These are phyloP conservation scores for Poecilobothrus nobilitatus DNA, from an alignment of 2,888 invertebrate genomes.

Conservation along the genomic window DNA sequence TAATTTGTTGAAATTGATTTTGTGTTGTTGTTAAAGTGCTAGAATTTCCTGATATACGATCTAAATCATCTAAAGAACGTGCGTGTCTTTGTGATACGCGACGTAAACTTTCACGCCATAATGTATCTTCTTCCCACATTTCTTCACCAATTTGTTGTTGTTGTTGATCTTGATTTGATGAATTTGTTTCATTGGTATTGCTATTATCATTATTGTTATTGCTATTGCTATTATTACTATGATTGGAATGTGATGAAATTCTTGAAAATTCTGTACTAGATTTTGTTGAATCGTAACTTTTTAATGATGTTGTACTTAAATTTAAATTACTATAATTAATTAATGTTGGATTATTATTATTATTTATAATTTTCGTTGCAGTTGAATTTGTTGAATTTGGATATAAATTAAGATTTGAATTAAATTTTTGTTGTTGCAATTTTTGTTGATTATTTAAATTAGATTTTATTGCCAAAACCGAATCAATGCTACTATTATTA, in stretches of 20 bases:
- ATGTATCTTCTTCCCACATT: conserved; percentile 73
- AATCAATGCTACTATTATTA: neutral
- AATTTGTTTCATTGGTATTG: neutral
- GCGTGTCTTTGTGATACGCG: conserved; percentile 73
- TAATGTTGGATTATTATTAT: neutral
- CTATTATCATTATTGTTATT: neutral
- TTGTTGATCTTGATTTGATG: neutral
- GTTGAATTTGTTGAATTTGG: too few species aligned
- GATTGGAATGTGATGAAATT: neutral
- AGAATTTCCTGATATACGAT: conserved; percentile 42
- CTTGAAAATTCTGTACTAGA: neutral
- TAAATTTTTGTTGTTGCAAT: neutral
- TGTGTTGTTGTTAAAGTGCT: conserved; percentile 19
- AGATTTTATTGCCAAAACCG: neutral
- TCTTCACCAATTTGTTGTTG: conserved; percentile 49
- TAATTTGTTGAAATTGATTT: conserved; percentile 17
- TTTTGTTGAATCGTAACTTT: neutral
- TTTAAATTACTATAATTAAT: neutral
- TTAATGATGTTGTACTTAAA: neutral
- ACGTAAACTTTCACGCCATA: conserved; percentile 73
- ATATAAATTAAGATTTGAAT: neutral
- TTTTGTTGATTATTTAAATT: neutral
- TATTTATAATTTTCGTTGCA: neutral
- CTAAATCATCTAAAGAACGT: conserved; percentile 73
- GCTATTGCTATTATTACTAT: neutral